Base-by-base conservation (phyloP, 2,797 vertebrate genomes). In the Merluccius polli region DNA sequence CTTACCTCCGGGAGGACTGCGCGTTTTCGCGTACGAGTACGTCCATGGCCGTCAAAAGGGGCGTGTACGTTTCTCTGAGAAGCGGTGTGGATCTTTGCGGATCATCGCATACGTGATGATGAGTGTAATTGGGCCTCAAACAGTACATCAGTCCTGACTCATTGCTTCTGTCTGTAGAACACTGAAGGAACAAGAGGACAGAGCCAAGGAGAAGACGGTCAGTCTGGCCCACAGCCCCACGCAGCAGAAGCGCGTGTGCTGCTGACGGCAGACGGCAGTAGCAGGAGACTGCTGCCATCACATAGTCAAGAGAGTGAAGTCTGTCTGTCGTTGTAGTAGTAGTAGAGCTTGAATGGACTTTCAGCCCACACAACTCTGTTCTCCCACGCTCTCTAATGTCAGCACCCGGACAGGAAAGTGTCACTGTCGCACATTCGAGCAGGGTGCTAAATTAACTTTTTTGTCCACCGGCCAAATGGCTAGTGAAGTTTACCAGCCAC, bases 121-220 rank as follows among this genome's bases (percentile, higher is more conserved):
- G 36, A 38, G 41, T 48, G 21, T 24, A 63, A 27, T 11, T 24
- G 4, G 48, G 48, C 48, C 48, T n/a, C 6, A 7, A 8, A n/a
- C 18, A 52, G n/a, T 24, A 24, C n/a, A 24, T 11, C 52, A n/a
- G n/a, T 10, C 21, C 52, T 63, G 52, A 63, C 52, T n/a, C 52
- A 24, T 2, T 27, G 52, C 4, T 76, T 24, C 2, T 44, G 48
- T 77, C 21, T 82, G 78, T 81, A 98, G 97, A 83, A 90, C 94
- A 82, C 92, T 99, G 74, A 97, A 96, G 85, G 94, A 96, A 52
- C 95, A 94, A 0, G 95, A 97, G 87, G 96, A 97, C 86, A 83
- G 88, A 82, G 93, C 92, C 65, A 97, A 94, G 86, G 94, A 95
- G 84, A 96, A 95, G 90, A 95, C 93, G 0, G 75, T 96, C 33